These are phyloP conservation scores for Saturnia pavonia DNA, from an alignment of 2,888 invertebrate genomes.

Conservation along the genomic window DNA sequence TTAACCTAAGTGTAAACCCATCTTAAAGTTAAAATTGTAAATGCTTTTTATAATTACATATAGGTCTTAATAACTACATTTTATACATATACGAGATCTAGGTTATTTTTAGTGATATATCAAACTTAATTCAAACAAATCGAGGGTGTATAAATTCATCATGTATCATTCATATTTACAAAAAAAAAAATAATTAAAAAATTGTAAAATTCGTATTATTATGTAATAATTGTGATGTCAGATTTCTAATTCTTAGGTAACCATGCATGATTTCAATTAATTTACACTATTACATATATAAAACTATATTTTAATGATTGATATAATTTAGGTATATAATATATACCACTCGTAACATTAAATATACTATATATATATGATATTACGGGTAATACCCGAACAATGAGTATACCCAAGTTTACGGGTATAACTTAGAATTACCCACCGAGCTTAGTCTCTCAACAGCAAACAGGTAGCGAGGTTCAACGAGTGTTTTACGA, in stretches of 20 bases:
- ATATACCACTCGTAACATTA: no score
- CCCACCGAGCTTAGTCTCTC: no score
- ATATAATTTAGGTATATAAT: no score
- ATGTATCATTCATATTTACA: neutral
- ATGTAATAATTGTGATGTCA: neutral
- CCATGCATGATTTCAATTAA: neutral
- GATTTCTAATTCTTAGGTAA: neutral
- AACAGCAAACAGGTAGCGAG: no score
- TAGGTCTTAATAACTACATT: conserved; percentile 25
- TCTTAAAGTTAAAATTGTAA: conserved; percentile 7
- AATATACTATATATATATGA: neutral
- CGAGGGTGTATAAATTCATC: neutral
- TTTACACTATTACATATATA: neutral
- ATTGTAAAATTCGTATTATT: neutral
- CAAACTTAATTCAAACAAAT: conserved; percentile 15
- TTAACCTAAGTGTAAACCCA: neutral
- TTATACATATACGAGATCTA: conserved; percentile 34
- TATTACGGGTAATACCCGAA: neutral
- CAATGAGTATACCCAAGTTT: no score
- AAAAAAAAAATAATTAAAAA: neutral
- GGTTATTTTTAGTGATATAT: conserved; percentile 23
- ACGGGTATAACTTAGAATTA: no score
- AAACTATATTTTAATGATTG: no score
- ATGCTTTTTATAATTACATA: conserved; percentile 9
- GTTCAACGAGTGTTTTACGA: no score